Percentiles rank a stretch among this genome's conserved stretches.
phyloP scores from a whole-genome alignment of 2,113 vertebrate genomes.

The Struthio camelus region DNA sequence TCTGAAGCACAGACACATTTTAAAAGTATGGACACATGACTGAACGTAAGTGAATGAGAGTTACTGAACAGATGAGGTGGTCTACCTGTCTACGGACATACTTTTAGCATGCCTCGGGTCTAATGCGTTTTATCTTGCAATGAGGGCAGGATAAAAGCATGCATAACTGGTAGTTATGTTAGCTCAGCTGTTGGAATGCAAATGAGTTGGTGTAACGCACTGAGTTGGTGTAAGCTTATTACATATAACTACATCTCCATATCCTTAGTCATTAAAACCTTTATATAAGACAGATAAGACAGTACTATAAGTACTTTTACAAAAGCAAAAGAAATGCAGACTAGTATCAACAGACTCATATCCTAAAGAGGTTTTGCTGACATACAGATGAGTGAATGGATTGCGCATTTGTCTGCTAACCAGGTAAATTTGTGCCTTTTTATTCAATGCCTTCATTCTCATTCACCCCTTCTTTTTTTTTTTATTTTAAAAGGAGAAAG shows the following conservation, averaged over 20 bases:
- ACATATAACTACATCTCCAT: background rate
- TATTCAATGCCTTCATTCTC: fast-evolving
- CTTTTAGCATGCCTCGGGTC: background rate
- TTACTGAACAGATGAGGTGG: background rate
- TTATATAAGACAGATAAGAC: background rate
- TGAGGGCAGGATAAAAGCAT: background rate
- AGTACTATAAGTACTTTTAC: background rate
- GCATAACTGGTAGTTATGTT: background rate
- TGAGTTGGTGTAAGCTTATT: background rate
- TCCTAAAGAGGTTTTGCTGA: background rate
- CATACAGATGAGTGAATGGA: background rate
- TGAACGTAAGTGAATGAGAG: background rate
- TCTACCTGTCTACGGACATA: fast-evolving
- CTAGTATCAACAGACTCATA: background rate
- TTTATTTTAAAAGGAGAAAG: background rate
- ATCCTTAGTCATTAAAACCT: background rate
- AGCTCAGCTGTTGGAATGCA: background rate
- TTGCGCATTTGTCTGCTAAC: background rate
- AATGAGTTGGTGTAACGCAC: background rate
- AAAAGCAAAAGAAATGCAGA: background rate
- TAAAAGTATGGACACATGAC: background rate
- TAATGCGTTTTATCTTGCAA: background rate
- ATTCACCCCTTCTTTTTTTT: background rate
- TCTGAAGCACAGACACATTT: background rate
- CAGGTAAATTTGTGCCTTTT: background rate